A percentile compares a stretch with the other conserved stretches of the same genome.
phyloP scores from a whole-genome alignment of 1,140 invertebrate species.

The Drosophila parabipectinata region DNA sequence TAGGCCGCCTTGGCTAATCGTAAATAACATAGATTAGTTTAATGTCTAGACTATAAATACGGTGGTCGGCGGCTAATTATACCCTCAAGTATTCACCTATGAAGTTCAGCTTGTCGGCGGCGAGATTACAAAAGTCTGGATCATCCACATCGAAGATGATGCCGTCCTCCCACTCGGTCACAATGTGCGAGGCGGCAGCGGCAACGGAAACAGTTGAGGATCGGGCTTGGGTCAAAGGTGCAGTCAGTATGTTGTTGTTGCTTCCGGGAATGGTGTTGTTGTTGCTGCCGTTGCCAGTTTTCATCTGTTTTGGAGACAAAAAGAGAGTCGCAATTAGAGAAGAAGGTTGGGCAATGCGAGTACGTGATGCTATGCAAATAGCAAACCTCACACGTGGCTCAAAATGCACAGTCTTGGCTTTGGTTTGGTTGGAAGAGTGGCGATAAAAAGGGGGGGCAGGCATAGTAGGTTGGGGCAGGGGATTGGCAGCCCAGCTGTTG shows the following conservation, averaged over 20 bases:
- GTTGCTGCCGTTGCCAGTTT: conserved; percentile 64
- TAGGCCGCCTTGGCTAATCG: conserved; percentile 16
- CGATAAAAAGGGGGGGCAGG: conserved; percentile 5
- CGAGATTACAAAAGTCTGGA: conserved; percentile 77
- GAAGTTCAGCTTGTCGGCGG: conserved; percentile 62
- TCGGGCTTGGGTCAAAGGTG: conserved; percentile 27
- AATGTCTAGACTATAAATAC: conserved; percentile 51
- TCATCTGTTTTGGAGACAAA: conserved; percentile 49
- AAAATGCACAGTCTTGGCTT: conserved; percentile 23
- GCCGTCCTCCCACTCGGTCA: conserved; percentile 81
- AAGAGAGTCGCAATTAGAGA: conserved; percentile 46
- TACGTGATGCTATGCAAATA: conserved; percentile 72
- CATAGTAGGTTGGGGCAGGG: neutral
- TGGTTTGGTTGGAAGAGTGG: conserved; percentile 2
- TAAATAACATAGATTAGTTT: conserved; percentile 51
- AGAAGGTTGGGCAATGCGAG: conserved; percentile 8
- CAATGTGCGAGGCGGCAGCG: conserved; percentile 55
- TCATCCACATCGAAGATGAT: conserved; percentile 82
- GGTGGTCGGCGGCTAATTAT: conserved; percentile 31
- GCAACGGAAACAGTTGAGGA: conserved; percentile 16
- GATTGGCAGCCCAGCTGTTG: conserved; percentile 57
- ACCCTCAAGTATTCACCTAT: conserved; percentile 40
- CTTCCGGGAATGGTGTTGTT: conserved; percentile 52
- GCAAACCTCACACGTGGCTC: conserved; percentile 64
- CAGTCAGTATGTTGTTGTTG: conserved; percentile 30